These are phyloP conservation scores for Liparis tanakae DNA, from an alignment of 2,797 vertebrate species.

Conservation along the genomic window DNA sequence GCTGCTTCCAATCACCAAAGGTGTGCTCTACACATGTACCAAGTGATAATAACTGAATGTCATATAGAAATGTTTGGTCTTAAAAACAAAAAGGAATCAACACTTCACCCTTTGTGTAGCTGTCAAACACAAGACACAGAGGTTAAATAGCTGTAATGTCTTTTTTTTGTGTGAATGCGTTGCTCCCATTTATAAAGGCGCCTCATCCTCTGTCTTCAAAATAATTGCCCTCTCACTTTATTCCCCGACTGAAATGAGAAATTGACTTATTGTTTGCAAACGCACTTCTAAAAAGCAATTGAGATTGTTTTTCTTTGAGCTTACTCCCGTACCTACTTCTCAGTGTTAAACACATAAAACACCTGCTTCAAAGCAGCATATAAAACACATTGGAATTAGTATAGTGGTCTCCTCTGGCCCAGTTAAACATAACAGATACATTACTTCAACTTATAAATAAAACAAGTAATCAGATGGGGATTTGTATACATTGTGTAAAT, in stretches of 20 bases:
- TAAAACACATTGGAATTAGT: slow-evolving; percentile 16
- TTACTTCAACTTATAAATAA: slow-evolving; percentile 34
- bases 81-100: neutral
- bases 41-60: neutral
- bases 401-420: slow-evolving; percentile 17
- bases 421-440: slow-evolving; percentile 40
- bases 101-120: neutral
- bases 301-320: slow-evolving; percentile 14
- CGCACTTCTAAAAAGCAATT: slow-evolving; percentile 24
- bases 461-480: slow-evolving; percentile 30
- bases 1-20: slow-evolving; percentile 6
- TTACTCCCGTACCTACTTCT: slow-evolving; percentile 18
- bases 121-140: slow-evolving; percentile 19
- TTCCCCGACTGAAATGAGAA: slow-evolving; percentile 53
- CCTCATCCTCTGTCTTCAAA: slow-evolving; percentile 48
- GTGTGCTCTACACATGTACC: slow-evolving; percentile 5
- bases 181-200: slow-evolving; percentile 27
- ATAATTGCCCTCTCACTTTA: slow-evolving; percentile 47
- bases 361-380: slow-evolving; percentile 21
- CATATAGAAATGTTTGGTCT: slow-evolving; percentile 17
- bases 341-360: slow-evolving; percentile 34
- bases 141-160: neutral
- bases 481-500: slow-evolving; percentile 48
- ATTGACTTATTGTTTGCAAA: slow-evolving; percentile 59
- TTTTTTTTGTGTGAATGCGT: slow-evolving; percentile 11